Evolutionary conservation across 2,113 vertebrate species (phyloP).

Genomic region (Equus quagga): DNA sequence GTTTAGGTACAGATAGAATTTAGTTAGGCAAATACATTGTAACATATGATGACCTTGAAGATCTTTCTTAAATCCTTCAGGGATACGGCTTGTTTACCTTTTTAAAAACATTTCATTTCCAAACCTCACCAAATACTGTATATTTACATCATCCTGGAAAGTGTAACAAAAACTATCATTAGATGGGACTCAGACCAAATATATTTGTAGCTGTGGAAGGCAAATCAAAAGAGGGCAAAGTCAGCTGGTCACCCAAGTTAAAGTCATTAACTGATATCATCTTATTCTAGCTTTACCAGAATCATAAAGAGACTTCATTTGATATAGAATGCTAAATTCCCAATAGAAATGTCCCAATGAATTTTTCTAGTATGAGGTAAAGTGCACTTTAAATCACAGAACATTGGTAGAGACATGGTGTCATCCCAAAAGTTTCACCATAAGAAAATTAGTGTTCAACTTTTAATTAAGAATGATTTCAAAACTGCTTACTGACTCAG

Average conservation of each 20-base stretch:
- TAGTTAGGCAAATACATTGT: not conserved
- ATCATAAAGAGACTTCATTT: not conserved
- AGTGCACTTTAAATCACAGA: not conserved
- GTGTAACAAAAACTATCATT: not conserved
- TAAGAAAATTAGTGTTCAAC: not conserved
- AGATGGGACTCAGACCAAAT: not conserved
- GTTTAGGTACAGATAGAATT: not conserved
- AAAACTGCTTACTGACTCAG: not conserved
- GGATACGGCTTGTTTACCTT: not conserved
- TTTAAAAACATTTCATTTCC: not conserved
- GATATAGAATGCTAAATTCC: not conserved
- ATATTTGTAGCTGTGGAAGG: not conserved
- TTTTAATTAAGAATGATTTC: not conserved
- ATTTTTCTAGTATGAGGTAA: not conserved
- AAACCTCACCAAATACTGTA: not conserved
- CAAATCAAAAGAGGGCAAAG: not conserved
- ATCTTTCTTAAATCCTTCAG: not conserved
- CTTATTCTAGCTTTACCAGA: not conserved
- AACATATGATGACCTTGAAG: not conserved
- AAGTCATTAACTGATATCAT: not conserved
- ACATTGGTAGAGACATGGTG: not conserved
- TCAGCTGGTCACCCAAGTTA: not conserved
- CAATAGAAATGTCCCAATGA: not conserved
- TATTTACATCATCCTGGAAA: not conserved
- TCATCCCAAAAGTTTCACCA: not conserved